Conservation (phyloP, 2,113 vertebrate species). For the Baryphthengus martii region DNA sequence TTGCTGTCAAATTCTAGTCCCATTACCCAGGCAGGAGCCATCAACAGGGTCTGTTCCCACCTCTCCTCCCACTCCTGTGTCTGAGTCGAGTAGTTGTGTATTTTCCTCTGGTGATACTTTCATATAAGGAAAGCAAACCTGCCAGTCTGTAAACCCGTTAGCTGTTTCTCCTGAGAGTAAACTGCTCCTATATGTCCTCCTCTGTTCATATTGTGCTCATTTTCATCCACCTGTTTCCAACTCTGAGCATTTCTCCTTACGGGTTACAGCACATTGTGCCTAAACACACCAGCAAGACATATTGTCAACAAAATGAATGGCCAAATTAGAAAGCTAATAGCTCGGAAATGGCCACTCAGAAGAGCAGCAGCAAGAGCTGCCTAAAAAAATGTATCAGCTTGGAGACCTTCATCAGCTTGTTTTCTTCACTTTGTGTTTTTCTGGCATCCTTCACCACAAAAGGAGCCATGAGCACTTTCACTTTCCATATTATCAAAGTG, state of each 20-base stretch:
- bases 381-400: neutral
- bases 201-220: neutral
- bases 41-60: neutral
- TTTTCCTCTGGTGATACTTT: neutral
- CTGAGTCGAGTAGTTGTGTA: neutral
- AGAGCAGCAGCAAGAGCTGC: neutral
- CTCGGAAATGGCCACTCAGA: neutral
- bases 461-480: neutral
- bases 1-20: neutral
- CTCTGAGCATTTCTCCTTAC: neutral
- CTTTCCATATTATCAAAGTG: neutral
- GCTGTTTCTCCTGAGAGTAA: neutral
- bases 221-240: neutral
- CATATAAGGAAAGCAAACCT: neutral
- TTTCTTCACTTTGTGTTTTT: neutral
- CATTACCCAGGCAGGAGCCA: neutral
- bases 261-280: fast-evolving
- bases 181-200: fast-evolving
- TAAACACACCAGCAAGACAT: neutral
- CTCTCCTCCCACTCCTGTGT: neutral
- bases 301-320: neutral
- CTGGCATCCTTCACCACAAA: neutral
- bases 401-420: neutral
- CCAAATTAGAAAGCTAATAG: neutral
- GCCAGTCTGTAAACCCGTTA: neutral